Evolutionary conservation across 2,113 vertebrate species (phyloP).

Genomic region (Hypomesus transpacificus): DNA sequence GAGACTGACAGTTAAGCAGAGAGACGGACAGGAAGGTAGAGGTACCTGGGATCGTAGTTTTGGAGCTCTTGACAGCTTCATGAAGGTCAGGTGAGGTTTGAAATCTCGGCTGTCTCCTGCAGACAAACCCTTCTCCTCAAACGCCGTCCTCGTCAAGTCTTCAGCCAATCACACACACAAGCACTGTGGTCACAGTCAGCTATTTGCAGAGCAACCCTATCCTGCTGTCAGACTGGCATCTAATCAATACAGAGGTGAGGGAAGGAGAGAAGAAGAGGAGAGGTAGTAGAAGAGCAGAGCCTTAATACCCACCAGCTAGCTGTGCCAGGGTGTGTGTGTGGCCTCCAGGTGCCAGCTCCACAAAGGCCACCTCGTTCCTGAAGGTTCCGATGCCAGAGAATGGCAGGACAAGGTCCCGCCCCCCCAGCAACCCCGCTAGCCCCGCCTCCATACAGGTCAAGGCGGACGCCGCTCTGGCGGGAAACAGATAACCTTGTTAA

Average conservation of each 20-base stretch:
- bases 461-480: slow-evolving; percentile 45
- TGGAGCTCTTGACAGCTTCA: slow-evolving; percentile 88
- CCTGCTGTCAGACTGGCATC: slow-evolving; percentile 55
- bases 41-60: slow-evolving; percentile 81
- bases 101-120: slow-evolving; percentile 76
- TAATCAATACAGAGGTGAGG: slow-evolving; percentile 65
- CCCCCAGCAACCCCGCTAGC: slow-evolving; percentile 78
- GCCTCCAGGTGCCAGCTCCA: slow-evolving; percentile 76
- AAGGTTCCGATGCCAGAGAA: slow-evolving; percentile 87
- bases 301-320: slow-evolving; percentile 79
- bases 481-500: neutral
- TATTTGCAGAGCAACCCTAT: slow-evolving; percentile 12
- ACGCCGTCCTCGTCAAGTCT: slow-evolving; percentile 79
- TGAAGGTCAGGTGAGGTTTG: slow-evolving; percentile 93
- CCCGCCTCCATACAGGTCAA: slow-evolving; percentile 74
- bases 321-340: slow-evolving; percentile 69
- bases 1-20: neutral
- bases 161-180: slow-evolving; percentile 45
- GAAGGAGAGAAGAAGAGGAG: slow-evolving; percentile 21
- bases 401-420: slow-evolving; percentile 76
- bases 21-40: neutral
- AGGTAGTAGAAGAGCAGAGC: neutral
- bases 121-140: slow-evolving; percentile 82
- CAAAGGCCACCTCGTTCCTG: slow-evolving; percentile 86
- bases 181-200: neutral